phyloP scores from a whole-genome alignment of 2,113 vertebrate genomes.

The Psilopogon haemacephalus region DNA sequence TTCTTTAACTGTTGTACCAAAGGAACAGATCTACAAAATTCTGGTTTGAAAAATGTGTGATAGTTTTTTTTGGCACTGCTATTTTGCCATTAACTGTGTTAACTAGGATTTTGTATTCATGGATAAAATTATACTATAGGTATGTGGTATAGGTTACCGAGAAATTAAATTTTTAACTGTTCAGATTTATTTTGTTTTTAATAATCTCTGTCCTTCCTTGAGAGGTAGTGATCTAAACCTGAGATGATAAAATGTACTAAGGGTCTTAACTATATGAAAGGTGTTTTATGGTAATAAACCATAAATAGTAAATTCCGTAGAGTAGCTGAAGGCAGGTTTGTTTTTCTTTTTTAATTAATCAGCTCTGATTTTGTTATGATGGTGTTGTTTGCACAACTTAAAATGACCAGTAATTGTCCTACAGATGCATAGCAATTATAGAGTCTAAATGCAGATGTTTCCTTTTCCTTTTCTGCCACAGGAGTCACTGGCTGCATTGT shows the following conservation, averaged over 20 bases:
- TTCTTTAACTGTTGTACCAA: not conserved
- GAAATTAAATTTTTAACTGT: not conserved
- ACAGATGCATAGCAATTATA: constrained; percentile 9
- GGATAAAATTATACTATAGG: not conserved
- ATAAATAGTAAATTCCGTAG: not conserved
- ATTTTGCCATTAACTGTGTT: not conserved
- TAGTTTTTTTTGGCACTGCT: not conserved
- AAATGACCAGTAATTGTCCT: constrained; percentile 48
- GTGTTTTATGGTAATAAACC: not conserved
- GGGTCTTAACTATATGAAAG: not conserved
- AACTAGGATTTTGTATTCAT: not conserved
- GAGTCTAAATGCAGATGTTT: constrained; percentile 64
- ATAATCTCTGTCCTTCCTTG: not conserved
- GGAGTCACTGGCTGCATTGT: constrained; percentile 23
- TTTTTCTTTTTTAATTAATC: not conserved
- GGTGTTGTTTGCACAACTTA: not conserved
- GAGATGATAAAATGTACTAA: not conserved
- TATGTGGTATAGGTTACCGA: not conserved
- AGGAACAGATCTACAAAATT: not conserved
- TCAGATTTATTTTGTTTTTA: not conserved
- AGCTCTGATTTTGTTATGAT: not conserved
- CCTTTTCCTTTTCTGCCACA: constrained; percentile 58
- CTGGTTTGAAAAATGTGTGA: not conserved
- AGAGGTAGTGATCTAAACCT: not conserved
- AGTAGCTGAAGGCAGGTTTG: not conserved